phyloP scores from a whole-genome alignment of 2,888 invertebrate genomes.

The Carabus problematicus region DNA sequence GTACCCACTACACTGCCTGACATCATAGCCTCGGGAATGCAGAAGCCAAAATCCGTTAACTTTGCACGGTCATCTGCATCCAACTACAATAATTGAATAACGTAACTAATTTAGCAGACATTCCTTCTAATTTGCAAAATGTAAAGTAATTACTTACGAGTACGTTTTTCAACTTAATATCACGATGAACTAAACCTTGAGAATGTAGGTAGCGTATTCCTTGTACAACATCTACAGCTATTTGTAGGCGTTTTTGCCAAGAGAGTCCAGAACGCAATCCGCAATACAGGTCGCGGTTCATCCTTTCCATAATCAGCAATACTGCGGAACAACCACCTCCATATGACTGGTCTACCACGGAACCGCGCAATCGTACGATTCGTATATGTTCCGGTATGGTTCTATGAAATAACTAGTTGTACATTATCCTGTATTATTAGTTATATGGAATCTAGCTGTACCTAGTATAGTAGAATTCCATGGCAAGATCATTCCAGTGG shows the following conservation, averaged over 20 bases:
- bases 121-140: conserved; percentile 9
- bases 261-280: conserved; percentile 74
- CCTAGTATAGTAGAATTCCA: conserved; percentile 92
- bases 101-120: neutral
- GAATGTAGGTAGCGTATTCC: conserved; percentile 89
- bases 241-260: conserved; percentile 69
- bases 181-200: conserved; percentile 86
- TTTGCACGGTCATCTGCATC: conserved; percentile 77
- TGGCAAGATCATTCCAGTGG: conserved; percentile 88
- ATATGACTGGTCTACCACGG: conserved; percentile 80
- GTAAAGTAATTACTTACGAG: conserved; percentile 62
- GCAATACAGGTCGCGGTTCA: conserved; percentile 79
- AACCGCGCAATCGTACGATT: conserved; percentile 77
- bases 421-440: conserved; percentile 20
- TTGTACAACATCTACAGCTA: conserved; percentile 84
- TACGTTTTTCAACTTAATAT: conserved; percentile 90
- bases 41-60: conserved; percentile 88
- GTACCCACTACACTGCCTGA: conserved; percentile 88
- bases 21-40: conserved; percentile 89
- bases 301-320: conserved; percentile 78
- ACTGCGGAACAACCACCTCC: conserved; percentile 77
- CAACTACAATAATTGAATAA: conserved; percentile 59
- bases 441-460: conserved; percentile 51
- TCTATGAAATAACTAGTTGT: conserved; percentile 58
- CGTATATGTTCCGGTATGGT: conserved; percentile 83